phyloP scores from a whole-genome alignment of 2,797 vertebrate genomes.

The Poecilia wingei region DNA sequence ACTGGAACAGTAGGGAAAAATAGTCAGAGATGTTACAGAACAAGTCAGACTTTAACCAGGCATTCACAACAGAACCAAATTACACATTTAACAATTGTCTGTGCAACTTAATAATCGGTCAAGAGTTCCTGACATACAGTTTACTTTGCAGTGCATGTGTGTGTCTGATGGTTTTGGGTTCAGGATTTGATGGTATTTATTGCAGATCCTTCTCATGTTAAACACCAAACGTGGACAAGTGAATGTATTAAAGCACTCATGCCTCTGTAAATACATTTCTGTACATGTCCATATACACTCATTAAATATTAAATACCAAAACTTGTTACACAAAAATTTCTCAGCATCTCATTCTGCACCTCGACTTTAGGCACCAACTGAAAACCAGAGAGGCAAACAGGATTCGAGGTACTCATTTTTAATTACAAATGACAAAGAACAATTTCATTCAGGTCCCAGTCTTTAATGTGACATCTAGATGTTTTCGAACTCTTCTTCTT shows the following conservation, averaged over 20 bases:
- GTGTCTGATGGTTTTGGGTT: slow-evolving; percentile 5
- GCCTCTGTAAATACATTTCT: slow-evolving; percentile 64
- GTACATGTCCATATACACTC: slow-evolving; percentile 29
- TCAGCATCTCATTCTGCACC: slow-evolving; percentile 13
- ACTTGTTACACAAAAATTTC: slow-evolving; percentile 30
- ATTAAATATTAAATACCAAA: slow-evolving; percentile 61
- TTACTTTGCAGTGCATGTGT: slow-evolving; percentile 7
- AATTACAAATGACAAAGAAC: slow-evolving; percentile 65
- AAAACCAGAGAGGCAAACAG: not conserved
- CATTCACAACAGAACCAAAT: not conserved
- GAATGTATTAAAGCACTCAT: slow-evolving; percentile 33
- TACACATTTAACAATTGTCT: not conserved
- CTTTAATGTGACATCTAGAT: slow-evolving; percentile 31
- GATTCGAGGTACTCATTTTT: slow-evolving; percentile 41
- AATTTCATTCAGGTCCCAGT: slow-evolving; percentile 43
- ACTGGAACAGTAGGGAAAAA: not conserved
- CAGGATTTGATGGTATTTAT: not conserved
- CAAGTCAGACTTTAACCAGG: not conserved
- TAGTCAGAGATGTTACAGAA: not conserved
- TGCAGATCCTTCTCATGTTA: not conserved
- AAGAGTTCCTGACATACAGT: not conserved
- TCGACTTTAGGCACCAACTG: not conserved
- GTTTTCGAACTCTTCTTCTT: slow-evolving; percentile 38
- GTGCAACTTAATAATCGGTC: not conserved
- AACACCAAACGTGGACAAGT: not conserved